These are phyloP conservation scores for Cephalotes varians DNA, from an alignment of 2,888 invertebrate genomes.

Conservation along the genomic window DNA sequence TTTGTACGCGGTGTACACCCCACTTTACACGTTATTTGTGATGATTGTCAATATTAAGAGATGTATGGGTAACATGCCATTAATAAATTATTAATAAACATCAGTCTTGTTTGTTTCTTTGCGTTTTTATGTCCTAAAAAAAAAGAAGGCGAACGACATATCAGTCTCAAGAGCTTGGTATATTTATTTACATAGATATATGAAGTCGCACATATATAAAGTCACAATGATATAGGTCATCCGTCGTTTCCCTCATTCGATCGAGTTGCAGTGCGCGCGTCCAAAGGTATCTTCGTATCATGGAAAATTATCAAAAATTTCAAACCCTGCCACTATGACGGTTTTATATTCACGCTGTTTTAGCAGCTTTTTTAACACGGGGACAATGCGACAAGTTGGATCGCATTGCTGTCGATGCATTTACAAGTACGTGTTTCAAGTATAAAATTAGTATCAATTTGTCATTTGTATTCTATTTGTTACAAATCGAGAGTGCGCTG, in stretches of 20 bases:
- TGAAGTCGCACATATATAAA: constrained; percentile 71
- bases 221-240: constrained; percentile 67
- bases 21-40: constrained; percentile 78
- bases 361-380: neutral
- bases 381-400: neutral
- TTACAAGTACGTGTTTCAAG: neutral
- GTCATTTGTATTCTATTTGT: neutral
- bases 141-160: constrained; percentile 17
- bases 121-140: neutral
- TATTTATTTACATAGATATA: constrained; percentile 77
- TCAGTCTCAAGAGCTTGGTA: constrained; percentile 61
- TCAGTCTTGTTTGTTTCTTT: neutral
- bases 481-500: neutral
- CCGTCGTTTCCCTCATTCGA: constrained; percentile 41
- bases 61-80: constrained; percentile 67
- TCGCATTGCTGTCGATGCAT: neutral
- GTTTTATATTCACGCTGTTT: neutral
- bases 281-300: constrained; percentile 31
- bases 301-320: constrained; percentile 43
- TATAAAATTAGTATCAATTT: constrained; percentile 36
- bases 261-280: constrained; percentile 62
- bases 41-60: constrained; percentile 67
- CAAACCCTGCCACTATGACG: constrained; percentile 41
- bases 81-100: constrained; percentile 80
- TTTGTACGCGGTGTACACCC: constrained; percentile 80